Evolutionary conservation across 2,797 vertebrate species (phyloP), one percentile per base, ranked within the genome.

Genomic region (Enteromius paludinosus): DNA sequence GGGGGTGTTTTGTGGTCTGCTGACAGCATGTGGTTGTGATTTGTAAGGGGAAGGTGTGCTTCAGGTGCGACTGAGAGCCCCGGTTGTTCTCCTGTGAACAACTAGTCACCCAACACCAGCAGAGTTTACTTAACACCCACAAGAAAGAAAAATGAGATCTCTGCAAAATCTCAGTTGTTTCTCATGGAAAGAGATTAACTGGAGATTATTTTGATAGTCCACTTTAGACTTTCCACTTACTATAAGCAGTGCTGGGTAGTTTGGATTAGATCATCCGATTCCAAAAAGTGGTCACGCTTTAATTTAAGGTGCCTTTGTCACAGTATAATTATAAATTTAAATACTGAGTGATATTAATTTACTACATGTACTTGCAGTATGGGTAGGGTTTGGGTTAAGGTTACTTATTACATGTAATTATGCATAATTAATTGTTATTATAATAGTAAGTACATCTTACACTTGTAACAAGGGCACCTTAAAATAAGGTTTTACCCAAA

Each of bases 1-100:
- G 80, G 81, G 85, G 78, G 82, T 87, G 85, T 73, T 86, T 85
- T 84, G 86, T 88, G 85, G 83, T 79, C 84, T 66, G 89, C 88
- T 87, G 85, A 87, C 90, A 84, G 89, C 91, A 93, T 90, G 85
- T 91, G 90, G 84, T 89, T 88, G 88, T 91, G 86, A 91, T 93
- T 92, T 90, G 84, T 85, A 88, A 88, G 84, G 83, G 86, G 79
- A 90, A 92, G 90, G 90, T 92, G 90, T 92, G 85, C 87, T 86
- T 89, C 87, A 91, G 89, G 87, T 90, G 88, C 85, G 89, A 85
- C 76, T 83, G 79, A 80, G 77, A 81, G 73, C 69, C 43, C 68
- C 11, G 25, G 70, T 74, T 76, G 23, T 82, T 76, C 62, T 66
- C 35, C 62, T 18, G 35, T 54, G 28, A 80, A 35, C 33, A 86